Base-by-base conservation (phyloP, 1,140 invertebrate species). In the Drosophila melanica region DNA sequence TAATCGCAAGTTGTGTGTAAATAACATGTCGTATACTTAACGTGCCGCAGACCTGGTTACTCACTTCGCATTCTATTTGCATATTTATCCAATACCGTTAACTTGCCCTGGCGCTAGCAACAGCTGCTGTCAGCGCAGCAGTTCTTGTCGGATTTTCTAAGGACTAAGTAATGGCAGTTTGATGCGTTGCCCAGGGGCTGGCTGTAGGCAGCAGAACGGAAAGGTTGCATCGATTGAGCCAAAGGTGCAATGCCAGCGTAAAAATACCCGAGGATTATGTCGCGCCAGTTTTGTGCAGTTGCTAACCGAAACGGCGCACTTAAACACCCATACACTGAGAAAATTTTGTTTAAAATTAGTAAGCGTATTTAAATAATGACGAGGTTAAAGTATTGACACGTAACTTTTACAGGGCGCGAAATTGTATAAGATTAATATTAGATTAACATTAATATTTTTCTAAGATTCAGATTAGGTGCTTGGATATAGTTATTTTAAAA, bases 161-260 rank as follows among this genome's bases (percentile, higher is more conserved):
- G 67, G 72, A 71, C 44, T 44, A 79, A 74, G 72, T 77, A 89
- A 84, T 84, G 68, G 60, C 68, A 65, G 37, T 75, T 81, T 79
- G 79, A 84, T 84, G 67, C 75, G 80, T 63, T 67, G 64, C 8
- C 50, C n/a, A 14, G 47, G 3, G 2, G 37, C 12, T 23, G 30
- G 33, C 8, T 8, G 45, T 12, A 35, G 39, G 30, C 27, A 27
- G 35, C 16, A 14, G 8, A 23, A 18, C 1, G 23, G 12, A 9
- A 8, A 14, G 8, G n/a, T 11, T 10, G 30, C n/a, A 35, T 55
- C 39, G 23, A 58, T 33, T 39, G 44, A 63, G 79, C 74, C 76
- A 89, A 89, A 87, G 82, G 82, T 87, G 82, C 84, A 89, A 39
- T 81, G 82, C 39, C 71, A 79, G 82, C 68, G 81, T 71, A 80